phyloP scores from a whole-genome alignment of 2,888 invertebrate species.

The Luperina testacea region DNA sequence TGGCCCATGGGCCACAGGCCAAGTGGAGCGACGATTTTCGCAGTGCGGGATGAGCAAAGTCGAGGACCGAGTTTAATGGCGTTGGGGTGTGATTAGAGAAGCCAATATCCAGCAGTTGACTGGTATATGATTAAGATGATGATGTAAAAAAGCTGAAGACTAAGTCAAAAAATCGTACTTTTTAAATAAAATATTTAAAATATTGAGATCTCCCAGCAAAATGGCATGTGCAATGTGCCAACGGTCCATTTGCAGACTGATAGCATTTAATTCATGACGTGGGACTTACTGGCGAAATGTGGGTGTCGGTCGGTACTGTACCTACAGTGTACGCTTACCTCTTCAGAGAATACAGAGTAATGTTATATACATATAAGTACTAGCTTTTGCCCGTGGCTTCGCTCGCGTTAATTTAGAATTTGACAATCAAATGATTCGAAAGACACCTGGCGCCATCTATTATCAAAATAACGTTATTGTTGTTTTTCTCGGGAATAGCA shows the following conservation, averaged over 20 bases:
- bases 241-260: slow-evolving; percentile 23
- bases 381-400: too few relatives aligned
- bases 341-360: neutral
- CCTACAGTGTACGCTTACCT: neutral
- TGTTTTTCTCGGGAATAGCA: too few relatives aligned
- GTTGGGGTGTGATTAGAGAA: neutral
- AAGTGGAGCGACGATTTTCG: neutral
- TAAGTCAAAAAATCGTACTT: neutral
- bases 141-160: neutral
- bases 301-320: slow-evolving; percentile 7
- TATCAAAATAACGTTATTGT: too few relatives aligned
- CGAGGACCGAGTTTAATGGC: neutral
- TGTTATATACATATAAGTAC: neutral
- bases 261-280: slow-evolving; percentile 4
- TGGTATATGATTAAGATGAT: neutral
- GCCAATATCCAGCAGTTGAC: neutral
- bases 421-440: too few relatives aligned
- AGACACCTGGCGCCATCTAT: too few relatives aligned
- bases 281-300: neutral
- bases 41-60: neutral
- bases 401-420: too few relatives aligned
- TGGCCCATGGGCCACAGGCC: neutral
- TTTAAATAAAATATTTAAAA: neutral
- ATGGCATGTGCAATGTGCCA: slow-evolving; percentile 32
- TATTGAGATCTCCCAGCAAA: slow-evolving; percentile 4